Percentiles rank a stretch among this genome's conserved stretches.
phyloP scores from a whole-genome alignment of 1,140 invertebrate species.

The Philotrypesis tridentata region DNA sequence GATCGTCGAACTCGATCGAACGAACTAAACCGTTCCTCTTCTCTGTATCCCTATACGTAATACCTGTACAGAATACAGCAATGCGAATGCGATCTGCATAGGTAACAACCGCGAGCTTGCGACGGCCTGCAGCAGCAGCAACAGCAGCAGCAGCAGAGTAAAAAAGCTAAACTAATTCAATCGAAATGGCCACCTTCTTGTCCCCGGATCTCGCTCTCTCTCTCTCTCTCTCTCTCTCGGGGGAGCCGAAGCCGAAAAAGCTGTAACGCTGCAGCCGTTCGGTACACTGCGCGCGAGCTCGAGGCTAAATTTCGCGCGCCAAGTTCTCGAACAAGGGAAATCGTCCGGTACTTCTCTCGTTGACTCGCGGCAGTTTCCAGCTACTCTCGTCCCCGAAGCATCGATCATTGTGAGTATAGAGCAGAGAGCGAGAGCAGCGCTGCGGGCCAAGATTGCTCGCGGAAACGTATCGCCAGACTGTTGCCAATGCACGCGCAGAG shows the following conservation, averaged over 20 bases:
- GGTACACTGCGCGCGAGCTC: background rate
- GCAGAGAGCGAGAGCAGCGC: background rate
- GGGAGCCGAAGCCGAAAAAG: background rate
- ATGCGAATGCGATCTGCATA: background rate
- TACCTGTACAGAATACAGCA: no score
- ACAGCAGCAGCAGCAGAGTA: no score
- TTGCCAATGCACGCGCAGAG: slow-evolving; percentile 10
- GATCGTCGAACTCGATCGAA: no score
- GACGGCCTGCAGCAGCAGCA: background rate
- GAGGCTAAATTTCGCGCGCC: background rate
- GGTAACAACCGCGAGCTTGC: background rate
- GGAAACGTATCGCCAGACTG: slow-evolving; percentile 13
- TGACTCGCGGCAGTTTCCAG: background rate
- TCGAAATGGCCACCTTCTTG: background rate
- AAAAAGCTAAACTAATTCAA: background rate
- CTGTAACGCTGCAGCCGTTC: background rate
- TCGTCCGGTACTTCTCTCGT: background rate
- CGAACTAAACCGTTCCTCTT: no score
- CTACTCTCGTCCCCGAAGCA: background rate
- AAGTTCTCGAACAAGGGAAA: background rate
- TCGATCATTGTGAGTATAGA: slow-evolving; percentile 37
- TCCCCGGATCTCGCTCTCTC: background rate
- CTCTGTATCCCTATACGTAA: no score
- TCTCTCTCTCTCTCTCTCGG: no score
- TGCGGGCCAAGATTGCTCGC: background rate